Base-by-base conservation (phyloP, 2,888 invertebrate genomes). In the Pterostichus madidus region DNA sequence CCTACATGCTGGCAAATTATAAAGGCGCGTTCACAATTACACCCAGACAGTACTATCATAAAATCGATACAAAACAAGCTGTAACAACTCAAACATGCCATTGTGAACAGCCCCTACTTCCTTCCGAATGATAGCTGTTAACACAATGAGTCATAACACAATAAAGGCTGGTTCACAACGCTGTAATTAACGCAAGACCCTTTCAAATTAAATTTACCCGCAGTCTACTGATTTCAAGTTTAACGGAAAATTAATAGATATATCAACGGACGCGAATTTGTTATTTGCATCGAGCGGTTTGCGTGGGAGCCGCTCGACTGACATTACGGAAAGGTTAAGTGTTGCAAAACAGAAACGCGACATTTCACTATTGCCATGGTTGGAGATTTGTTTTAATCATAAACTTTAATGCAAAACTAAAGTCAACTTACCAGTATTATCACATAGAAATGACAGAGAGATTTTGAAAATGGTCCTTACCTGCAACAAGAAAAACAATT, bases 181-280 rank as follows among this genome's bases (percentile, higher is more conserved):
- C 75, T 17, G 73, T 81, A 73, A 81, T 75, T 73, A 59, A 73
- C 81, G 75, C 39, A 61, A 80, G 56, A 80, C 81, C 81, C 75
- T 81, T 81, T 80, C 59, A 81, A 81, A 81, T 81, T 75, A 75
- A 81, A 81, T 81, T 81, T 59, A 39, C 68, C 68, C 68, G 68
- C 68, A 71, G 68, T 71, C 17, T 17, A 44, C 64, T 71, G 68
- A 71, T 44, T 71, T 71, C 44, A 71, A 71, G 68, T 64, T 64
- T 64, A 64, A 71, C 68, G 44, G 68, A 71, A 44, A 71, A 71
- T 71, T 71, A 71, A 71, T 71, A 44, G 68, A 71, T 44, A 17
- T 71, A 71, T 71, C 68, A 71, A 15, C 39, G 68, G 44, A 35
- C 35, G 59, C 35, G 64, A 64, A 64, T 64, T 64, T 64, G 64